These are phyloP conservation scores for Brachystomella parvula DNA, from an alignment of 1,140 invertebrate genomes.

Conservation along the genomic window DNA sequence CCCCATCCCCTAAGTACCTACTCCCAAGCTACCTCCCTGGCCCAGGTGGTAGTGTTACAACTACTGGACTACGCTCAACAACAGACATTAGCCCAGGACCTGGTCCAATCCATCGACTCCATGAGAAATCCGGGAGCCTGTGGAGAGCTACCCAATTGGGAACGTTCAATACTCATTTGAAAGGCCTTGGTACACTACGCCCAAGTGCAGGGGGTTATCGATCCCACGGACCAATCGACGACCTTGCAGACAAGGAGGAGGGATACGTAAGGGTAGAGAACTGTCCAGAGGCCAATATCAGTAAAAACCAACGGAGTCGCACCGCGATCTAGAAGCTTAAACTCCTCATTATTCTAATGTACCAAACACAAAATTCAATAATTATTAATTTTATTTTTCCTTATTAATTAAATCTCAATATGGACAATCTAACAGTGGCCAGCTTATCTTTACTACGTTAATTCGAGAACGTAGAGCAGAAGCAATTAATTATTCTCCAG, in stretches of 20 bases:
- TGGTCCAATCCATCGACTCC: conserved; percentile 17
- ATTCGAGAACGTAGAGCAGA: too few species aligned
- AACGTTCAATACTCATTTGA: conserved; percentile 29
- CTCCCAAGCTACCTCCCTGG: neutral
- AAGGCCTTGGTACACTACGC: conserved; percentile 17
- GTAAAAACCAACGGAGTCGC: neutral
- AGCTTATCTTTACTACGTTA: too few species aligned
- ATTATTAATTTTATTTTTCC: neutral
- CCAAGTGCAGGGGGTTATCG: conserved; percentile 29
- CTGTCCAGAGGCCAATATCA: neutral
- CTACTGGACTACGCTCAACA: neutral
- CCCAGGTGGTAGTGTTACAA: conserved; percentile 6
- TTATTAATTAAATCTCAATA: neutral
- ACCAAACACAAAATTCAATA: neutral
- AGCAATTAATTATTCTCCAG: neutral
- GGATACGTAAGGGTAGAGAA: conserved; percentile 17
- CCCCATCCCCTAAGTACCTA: conserved; percentile 27
- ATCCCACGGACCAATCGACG: conserved; percentile 17
- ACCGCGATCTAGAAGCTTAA: neutral
- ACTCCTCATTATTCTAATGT: neutral
- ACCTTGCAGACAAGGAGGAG: conserved; percentile 9
- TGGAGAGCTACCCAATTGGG: conserved; percentile 30
- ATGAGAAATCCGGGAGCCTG: conserved; percentile 27
- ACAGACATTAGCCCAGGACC: conserved; percentile 21
- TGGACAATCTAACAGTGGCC: neutral